Conservation (phyloP, 2,797 vertebrate species). For the Microhierax caerulescens region DNA sequence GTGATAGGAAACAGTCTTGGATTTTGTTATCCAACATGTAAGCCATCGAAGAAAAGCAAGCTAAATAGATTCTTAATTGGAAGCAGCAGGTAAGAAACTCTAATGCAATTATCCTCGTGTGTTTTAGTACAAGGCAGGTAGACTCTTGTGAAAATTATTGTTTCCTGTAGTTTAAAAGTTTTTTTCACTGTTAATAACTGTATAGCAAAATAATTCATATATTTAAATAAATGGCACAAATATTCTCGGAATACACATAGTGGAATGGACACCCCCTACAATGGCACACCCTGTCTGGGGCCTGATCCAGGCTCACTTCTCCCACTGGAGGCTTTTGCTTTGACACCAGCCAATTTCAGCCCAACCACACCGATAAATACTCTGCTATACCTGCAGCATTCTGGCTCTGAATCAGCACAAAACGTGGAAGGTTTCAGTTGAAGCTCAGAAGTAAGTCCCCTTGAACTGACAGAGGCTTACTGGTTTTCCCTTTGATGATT, state of each 20-base stretch:
- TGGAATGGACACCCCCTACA: background rate
- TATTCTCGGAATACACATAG: background rate
- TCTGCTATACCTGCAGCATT: background rate
- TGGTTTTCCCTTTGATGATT: background rate
- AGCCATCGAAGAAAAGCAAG: background rate
- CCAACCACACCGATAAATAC: accelerated
- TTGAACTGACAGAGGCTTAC: background rate
- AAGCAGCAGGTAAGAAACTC: background rate
- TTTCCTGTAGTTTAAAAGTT: background rate
- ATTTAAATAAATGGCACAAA: background rate
- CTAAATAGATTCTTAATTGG: background rate
- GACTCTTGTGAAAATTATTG: background rate
- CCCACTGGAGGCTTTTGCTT: background rate
- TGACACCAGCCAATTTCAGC: background rate
- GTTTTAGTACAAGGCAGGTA: background rate
- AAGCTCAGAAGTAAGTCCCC: background rate
- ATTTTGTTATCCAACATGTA: background rate
- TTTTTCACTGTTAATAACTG: background rate
- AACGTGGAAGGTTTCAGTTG: background rate
- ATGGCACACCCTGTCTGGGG: background rate
- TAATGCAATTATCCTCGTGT: background rate
- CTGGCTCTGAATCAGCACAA: background rate
- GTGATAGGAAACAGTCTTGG: background rate
- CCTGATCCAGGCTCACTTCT: background rate
- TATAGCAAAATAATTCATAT: background rate